Conservation (phyloP, 2,113 vertebrate species). For the Azemiops feae region DNA sequence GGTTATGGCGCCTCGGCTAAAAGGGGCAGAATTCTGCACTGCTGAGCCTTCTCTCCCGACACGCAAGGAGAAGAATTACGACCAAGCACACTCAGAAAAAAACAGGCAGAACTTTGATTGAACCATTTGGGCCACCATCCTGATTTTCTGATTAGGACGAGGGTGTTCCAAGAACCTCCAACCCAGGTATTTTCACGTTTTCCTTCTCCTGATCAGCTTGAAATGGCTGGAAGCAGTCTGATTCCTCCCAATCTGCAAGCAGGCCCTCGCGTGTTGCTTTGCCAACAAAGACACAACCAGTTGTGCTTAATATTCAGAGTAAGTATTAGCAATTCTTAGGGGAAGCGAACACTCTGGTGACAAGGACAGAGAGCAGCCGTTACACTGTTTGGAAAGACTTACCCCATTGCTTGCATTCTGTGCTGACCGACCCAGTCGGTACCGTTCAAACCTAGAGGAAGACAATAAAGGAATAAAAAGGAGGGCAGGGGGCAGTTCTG, state of each 20-base stretch:
- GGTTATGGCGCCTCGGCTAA: not conserved
- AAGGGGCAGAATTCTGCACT: not conserved
- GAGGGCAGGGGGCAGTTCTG: not conserved
- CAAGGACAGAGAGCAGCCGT: not conserved
- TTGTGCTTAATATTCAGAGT: not conserved
- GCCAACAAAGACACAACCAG: not conserved
- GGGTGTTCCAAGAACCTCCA: not conserved
- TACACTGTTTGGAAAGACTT: slow-evolving; percentile 61
- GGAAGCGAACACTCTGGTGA: not conserved
- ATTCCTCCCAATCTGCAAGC: not conserved
- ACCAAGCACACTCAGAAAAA: not conserved
- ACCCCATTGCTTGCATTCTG: slow-evolving; percentile 92
- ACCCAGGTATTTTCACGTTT: not conserved
- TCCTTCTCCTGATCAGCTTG: not conserved
- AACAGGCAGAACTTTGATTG: not conserved
- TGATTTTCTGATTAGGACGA: not conserved
- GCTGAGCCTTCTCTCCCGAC: not conserved
- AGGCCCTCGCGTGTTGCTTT: not conserved
- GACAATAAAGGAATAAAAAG: not conserved
- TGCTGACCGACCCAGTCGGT: slow-evolving; percentile 81
- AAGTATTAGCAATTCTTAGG: not conserved
- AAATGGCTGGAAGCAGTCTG: not conserved
- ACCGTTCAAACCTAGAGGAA: slow-evolving; percentile 86
- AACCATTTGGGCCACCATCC: not conserved
- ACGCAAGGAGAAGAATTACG: not conserved